Conservation (phyloP, 2,797 vertebrate species). For the Aulostomus chinensis region DNA sequence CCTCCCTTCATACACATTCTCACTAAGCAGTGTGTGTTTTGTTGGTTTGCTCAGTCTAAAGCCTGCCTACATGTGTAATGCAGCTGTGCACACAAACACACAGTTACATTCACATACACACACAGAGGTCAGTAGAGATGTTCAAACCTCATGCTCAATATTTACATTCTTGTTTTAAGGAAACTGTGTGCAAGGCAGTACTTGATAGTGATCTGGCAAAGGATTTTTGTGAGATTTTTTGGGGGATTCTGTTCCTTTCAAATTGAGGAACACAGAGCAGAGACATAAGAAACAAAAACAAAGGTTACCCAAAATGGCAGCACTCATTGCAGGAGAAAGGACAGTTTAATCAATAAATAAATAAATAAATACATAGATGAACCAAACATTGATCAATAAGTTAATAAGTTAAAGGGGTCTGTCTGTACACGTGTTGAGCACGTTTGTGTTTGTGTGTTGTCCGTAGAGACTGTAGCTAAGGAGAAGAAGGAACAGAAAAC, state of each 20-base stretch:
- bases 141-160: conserved; percentile 54
- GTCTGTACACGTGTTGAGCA: conserved; percentile 68
- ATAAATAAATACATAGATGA: conserved; percentile 70
- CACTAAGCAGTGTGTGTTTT: conserved; percentile 25
- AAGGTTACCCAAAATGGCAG: conserved; percentile 39
- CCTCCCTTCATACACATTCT: conserved; percentile 59
- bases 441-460: conserved; percentile 24
- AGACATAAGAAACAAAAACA: conserved; percentile 25
- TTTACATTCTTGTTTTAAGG: conserved; percentile 81
- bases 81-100: conserved; percentile 21
- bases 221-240: too few relatives aligned
- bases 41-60: conserved; percentile 34
- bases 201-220: conserved; percentile 70
- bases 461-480: conserved; percentile 40
- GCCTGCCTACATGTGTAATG: conserved; percentile 20
- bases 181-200: conserved; percentile 83
- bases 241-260: not conserved
- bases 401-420: conserved; percentile 73
- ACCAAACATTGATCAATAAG: conserved; percentile 53
- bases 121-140: conserved; percentile 59
- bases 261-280: conserved; percentile 7
- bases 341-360: conserved; percentile 74
- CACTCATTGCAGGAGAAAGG: conserved; percentile 28
- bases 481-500: conserved; percentile 27
- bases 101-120: conserved; percentile 29